Conservation (phyloP, 2,113 vertebrate genomes). For the Ursus arctos region DNA sequence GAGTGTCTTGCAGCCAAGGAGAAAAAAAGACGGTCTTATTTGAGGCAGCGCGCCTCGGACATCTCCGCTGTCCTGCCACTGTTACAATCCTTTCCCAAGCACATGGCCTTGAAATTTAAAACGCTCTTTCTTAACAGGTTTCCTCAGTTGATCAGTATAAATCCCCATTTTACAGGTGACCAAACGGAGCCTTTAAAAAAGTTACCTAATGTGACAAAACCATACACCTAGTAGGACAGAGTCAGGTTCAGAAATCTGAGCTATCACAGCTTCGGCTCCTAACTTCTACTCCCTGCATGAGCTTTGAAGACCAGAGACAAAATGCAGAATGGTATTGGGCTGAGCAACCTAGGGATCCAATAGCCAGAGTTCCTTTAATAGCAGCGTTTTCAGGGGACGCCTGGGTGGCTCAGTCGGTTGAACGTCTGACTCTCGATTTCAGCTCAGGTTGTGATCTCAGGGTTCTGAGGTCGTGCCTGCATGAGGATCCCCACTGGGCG, state of each 20-base stretch:
- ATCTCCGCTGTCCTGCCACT: rapidly evolving
- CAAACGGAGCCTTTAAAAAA: not conserved
- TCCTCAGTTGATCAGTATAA: not conserved
- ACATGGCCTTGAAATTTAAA: rapidly evolving
- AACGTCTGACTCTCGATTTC: too few relatives aligned
- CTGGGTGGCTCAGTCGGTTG: too few relatives aligned
- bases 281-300: rapidly evolving
- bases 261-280: not conserved
- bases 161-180: not conserved
- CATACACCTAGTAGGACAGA: too few relatives aligned
- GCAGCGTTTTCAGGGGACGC: not conserved
- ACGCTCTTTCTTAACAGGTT: not conserved
- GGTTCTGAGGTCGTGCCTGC: not conserved
- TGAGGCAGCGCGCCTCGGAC: rapidly evolving
- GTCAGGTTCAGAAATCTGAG: not conserved
- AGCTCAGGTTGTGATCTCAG: not conserved
- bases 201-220: not conserved
- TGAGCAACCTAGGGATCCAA: too few relatives aligned
- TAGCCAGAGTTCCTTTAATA: not conserved
- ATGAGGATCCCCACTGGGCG: not conserved
- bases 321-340: not conserved
- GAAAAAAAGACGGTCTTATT: not conserved
- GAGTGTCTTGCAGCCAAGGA: rapidly evolving
- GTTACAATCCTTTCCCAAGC: not conserved
- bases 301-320: not conserved